These are phyloP conservation scores for Vulpes vulpes DNA, from an alignment of 2,113 vertebrate genomes.

Conservation along the genomic window DNA sequence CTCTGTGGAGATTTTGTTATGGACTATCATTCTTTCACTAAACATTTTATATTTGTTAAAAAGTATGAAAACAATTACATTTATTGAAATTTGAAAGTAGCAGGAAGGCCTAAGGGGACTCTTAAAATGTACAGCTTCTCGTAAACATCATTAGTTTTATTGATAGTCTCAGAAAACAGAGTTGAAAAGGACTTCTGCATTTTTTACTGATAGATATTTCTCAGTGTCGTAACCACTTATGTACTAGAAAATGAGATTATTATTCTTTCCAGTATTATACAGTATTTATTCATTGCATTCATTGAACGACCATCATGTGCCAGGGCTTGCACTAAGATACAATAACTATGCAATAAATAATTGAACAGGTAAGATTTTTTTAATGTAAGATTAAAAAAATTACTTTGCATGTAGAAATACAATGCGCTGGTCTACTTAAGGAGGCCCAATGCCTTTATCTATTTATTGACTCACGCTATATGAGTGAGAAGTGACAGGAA, in stretches of 20 bases:
- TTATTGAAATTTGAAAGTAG: neutral
- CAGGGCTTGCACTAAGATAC: neutral
- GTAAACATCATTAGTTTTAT: neutral
- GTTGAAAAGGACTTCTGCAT: neutral
- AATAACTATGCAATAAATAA: neutral
- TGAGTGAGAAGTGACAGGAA: neutral
- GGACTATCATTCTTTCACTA: neutral
- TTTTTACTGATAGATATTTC: slow-evolving; percentile 38
- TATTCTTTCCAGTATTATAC: neutral
- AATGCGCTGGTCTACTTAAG: neutral
- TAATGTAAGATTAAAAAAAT: neutral
- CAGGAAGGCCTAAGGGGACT: neutral
- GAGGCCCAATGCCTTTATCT: neutral
- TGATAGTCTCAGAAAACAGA: neutral
- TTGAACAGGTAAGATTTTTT: neutral
- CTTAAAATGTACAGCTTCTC: neutral
- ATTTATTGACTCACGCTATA: neutral
- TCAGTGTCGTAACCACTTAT: neutral
- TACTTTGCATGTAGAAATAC: neutral
- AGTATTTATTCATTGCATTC: neutral
- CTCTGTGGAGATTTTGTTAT: neutral
- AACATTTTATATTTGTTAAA: slow-evolving; percentile 3
- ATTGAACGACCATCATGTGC: neutral
- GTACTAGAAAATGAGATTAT: neutral
- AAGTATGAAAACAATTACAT: slow-evolving; percentile 11